These are phyloP conservation scores for Salvelinus alpinus DNA, from an alignment of 2,113 vertebrate species.

Conservation along the genomic window DNA sequence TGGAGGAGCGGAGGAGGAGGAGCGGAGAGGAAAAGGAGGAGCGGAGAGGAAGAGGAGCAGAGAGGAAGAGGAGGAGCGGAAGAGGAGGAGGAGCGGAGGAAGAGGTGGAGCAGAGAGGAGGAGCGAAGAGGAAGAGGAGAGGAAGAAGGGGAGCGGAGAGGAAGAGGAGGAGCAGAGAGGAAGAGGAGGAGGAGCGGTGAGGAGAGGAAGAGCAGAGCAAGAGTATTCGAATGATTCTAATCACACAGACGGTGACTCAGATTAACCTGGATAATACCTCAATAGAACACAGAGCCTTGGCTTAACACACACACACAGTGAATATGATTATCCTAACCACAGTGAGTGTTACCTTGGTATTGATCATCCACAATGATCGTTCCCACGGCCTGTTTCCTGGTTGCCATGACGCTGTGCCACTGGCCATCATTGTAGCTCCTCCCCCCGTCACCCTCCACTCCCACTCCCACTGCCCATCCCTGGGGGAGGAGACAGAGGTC, in stretches of 20 bases:
- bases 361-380: slow-evolving; percentile 84
- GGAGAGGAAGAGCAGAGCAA: background rate
- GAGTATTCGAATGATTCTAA: slow-evolving; percentile 62
- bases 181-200: no score
- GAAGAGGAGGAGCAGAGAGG: no score
- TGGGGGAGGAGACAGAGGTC: slow-evolving; percentile 40
- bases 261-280: slow-evolving; percentile 74
- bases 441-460: slow-evolving; percentile 77
- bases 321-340: slow-evolving; percentile 26
- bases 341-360: slow-evolving; percentile 78
- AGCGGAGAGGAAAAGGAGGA: no score
- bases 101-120: no score
- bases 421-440: slow-evolving; percentile 82
- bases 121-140: no score
- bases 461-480: slow-evolving; percentile 85
- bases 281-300: slow-evolving; percentile 34
- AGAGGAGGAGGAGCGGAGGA: no score
- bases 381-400: slow-evolving; percentile 80
- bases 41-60: no score
- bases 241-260: slow-evolving; percentile 63
- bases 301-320: slow-evolving; percentile 45
- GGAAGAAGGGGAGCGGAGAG: no score
- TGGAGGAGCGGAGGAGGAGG: no score
- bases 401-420: slow-evolving; percentile 85
- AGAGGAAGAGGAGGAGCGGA: no score